These are phyloP conservation scores for Ganaspis brasiliensis DNA, from an alignment of 2,888 invertebrate species.

Conservation along the genomic window DNA sequence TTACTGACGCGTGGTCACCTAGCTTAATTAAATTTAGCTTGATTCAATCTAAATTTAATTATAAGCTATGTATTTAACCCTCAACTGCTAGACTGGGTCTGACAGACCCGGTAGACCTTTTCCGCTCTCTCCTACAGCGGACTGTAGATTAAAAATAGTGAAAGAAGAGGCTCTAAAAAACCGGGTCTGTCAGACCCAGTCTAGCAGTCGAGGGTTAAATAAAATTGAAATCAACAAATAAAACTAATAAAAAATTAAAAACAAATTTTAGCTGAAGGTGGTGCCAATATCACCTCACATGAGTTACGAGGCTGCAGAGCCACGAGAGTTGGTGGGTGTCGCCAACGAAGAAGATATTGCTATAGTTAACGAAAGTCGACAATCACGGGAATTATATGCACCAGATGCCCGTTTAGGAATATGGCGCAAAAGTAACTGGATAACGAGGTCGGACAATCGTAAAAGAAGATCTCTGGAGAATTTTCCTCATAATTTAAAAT, in stretches of 20 bases:
- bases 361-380: conserved; percentile 71
- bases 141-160: too few species aligned
- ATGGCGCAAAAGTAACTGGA: conserved; percentile 73
- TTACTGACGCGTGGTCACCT: too few species aligned
- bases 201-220: too few species aligned
- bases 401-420: conserved; percentile 66
- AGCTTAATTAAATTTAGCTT: too few species aligned
- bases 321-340: conserved; percentile 66
- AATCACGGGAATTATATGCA: conserved; percentile 61
- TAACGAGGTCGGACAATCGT: conserved; percentile 67
- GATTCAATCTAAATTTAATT: too few species aligned
- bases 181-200: too few species aligned
- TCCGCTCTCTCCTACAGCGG: too few species aligned
- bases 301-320: conserved; percentile 71
- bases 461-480: conserved; percentile 54
- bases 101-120: too few species aligned
- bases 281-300: conserved; percentile 40
- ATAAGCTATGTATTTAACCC: too few species aligned
- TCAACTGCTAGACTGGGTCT: too few species aligned
- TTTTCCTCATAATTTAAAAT: not conserved
- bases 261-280: conserved; percentile 42
- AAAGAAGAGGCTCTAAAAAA: too few species aligned
- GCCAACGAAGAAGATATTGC: conserved; percentile 71
- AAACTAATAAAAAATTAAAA: conserved; percentile 1
- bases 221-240: too few species aligned